These are phyloP conservation scores for Silurus meridionalis DNA, from an alignment of 2,113 vertebrate species.

Conservation along the genomic window DNA sequence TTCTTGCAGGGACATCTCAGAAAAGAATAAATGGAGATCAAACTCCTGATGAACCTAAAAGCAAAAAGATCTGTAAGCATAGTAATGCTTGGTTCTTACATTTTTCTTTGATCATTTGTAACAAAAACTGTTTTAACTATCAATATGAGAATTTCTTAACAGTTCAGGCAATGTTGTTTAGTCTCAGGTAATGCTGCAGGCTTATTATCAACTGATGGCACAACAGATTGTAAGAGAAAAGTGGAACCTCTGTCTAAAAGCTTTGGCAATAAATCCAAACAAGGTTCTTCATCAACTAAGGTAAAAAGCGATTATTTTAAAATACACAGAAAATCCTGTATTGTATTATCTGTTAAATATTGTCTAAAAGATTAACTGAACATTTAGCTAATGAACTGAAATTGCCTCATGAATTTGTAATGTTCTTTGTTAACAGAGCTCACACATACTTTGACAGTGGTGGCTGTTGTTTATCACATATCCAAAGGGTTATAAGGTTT, in stretches of 20 bases:
- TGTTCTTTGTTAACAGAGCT: neutral
- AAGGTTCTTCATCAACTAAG: conserved; percentile 27
- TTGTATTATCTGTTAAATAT: neutral
- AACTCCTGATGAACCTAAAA: conserved; percentile 5
- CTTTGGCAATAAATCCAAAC: conserved; percentile 83
- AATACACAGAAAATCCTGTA: neutral
- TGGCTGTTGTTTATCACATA: neutral
- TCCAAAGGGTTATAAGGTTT: neutral
- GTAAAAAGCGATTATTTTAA: neutral
- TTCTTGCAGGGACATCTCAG: conserved; percentile 11
- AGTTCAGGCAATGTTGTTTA: neutral
- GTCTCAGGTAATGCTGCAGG: conserved; percentile 14
- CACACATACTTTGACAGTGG: neutral
- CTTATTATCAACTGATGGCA: conserved; percentile 85
- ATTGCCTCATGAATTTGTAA: neutral
- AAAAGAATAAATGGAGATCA: conserved; percentile 14
- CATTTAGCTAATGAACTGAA: neutral
- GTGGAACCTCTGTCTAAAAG: conserved; percentile 83
- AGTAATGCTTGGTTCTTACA: neutral
- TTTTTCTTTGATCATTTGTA: neutral
- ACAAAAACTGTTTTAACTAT: neutral
- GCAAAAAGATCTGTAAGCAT: conserved; percentile 27
- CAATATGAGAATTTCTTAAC: neutral
- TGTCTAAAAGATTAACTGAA: neutral
- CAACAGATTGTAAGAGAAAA: conserved; percentile 86